Evolutionary conservation across 2,888 invertebrate genomes (phyloP).

Genomic region (Hydriomena furcata): DNA sequence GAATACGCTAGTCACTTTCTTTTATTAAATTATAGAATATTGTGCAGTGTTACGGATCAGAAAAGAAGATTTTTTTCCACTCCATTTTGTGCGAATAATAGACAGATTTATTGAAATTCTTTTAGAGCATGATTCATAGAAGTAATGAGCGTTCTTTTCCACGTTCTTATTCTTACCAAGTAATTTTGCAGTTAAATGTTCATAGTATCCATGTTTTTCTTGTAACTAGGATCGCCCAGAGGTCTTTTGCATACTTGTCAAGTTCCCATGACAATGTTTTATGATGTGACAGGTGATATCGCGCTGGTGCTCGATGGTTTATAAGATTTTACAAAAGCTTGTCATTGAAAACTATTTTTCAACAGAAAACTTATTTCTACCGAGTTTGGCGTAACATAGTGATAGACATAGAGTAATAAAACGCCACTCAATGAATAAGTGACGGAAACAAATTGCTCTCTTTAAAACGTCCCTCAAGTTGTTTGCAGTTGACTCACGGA

Average conservation of each 20-base stretch:
- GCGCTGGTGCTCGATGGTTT: too few species aligned
- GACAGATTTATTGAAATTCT: slow-evolving; percentile 41
- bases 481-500: slow-evolving; percentile 62
- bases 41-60: slow-evolving; percentile 35
- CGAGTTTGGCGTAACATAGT: too few species aligned
- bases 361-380: too few species aligned
- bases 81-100: slow-evolving; percentile 47
- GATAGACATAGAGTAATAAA: not conserved
- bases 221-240: too few species aligned
- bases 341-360: too few species aligned
- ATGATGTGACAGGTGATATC: too few species aligned
- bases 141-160: slow-evolving; percentile 18
- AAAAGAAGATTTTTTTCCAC: slow-evolving; percentile 50
- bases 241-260: too few species aligned
- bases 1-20: slow-evolving; percentile 49
- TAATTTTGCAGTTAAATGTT: slow-evolving; percentile 1
- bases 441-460: slow-evolving; percentile 12
- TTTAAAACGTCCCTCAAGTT: slow-evolving; percentile 44
- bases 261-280: too few species aligned
- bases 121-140: slow-evolving; percentile 24
- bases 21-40: slow-evolving; percentile 55
- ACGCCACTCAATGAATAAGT: not conserved
- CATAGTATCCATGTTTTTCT: too few species aligned
- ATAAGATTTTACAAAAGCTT: too few species aligned
- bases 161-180: not conserved